Evolutionary conservation across 1,140 invertebrate genomes (phyloP), one percentile per base, ranked within the genome.

Genomic region (Bursaphelenchus mucronatus): DNA sequence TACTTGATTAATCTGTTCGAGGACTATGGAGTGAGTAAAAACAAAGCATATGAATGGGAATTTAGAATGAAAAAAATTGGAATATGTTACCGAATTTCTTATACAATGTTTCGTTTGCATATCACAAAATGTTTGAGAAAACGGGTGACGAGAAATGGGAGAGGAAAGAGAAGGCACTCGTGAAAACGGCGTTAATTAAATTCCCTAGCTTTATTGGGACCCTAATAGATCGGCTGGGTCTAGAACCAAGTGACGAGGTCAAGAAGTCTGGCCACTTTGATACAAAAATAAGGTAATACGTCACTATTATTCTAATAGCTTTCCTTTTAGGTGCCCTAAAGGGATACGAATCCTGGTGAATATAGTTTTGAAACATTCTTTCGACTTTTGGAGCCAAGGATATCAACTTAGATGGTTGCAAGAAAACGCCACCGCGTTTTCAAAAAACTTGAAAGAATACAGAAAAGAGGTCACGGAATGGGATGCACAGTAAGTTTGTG

Each of bases 81-180:
- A 66, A 76, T 44, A 46, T 76, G 51, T 52, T 72, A 13, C 70
- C 70, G n/a, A 72, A 73, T 49, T 75, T 70, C 11, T 43, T 69
- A 19, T 72, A 70, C 17, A 71, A 67, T 40, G 44, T 67, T 11
- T 57, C 70, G 10, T 65, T 75, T 64, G 71, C 70, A 10, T 65
- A 76, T 46, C 44, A 54, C 46, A 58, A 52, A 8, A 17, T 76
- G 17, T 64, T 68, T 21, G 40, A 74, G 15, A 43, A 49, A 13
- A 58, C 61, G 41, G 55, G 45, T 8, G n/a, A 45, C 8, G 17
- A 64, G 50, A 62, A 75, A 30, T 56, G 50, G 41, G 19, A 59
- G 17, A 2, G 11, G 11, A 63, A 65, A 8, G 41, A 39, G 40
- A 59, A 43, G 11, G 57, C 58, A 40, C 30, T 63, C 6, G 61